Evolutionary conservation across 1,140 invertebrate species (phyloP).

Genomic region (Solen grandis): DNA sequence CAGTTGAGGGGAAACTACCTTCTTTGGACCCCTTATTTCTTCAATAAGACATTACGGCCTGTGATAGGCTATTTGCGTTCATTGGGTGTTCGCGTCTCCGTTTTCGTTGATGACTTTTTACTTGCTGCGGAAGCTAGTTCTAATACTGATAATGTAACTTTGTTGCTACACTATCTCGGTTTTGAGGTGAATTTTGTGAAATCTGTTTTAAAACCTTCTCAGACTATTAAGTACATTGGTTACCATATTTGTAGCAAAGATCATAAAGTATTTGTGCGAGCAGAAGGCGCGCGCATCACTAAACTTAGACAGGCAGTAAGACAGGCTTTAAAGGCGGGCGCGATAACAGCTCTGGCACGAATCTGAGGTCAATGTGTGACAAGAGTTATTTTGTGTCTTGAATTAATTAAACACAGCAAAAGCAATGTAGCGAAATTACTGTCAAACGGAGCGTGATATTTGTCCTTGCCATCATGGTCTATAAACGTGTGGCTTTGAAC

Average conservation of each 20-base stretch:
- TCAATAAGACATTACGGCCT: slow-evolving; percentile 46
- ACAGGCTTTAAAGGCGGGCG: too few relatives aligned
- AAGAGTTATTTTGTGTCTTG: too few relatives aligned
- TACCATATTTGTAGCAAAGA: slow-evolving; percentile 23
- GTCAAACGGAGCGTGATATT: too few relatives aligned
- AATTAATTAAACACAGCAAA: too few relatives aligned
- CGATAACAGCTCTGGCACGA: too few relatives aligned
- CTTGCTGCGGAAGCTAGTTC: slow-evolving; percentile 8
- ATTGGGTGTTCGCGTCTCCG: slow-evolving; percentile 26
- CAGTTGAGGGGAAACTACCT: slow-evolving; percentile 11
- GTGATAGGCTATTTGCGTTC: slow-evolving; percentile 39
- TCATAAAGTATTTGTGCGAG: slow-evolving; percentile 40
- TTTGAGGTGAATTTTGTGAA: slow-evolving; percentile 54
- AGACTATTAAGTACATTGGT: slow-evolving; percentile 45
- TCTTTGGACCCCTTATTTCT: slow-evolving; percentile 44
- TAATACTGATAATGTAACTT: slow-evolving; percentile 32
- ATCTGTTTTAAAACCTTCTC: too few relatives aligned
- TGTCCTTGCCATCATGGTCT: too few relatives aligned
- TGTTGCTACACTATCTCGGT: slow-evolving; percentile 44
- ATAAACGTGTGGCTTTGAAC: too few relatives aligned
- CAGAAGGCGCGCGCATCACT: slow-evolving; percentile 5
- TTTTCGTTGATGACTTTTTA: slow-evolving; percentile 60
- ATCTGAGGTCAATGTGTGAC: too few relatives aligned
- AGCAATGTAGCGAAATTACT: too few relatives aligned
- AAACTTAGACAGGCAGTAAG: slow-evolving; percentile 40